Evolutionary conservation across 2,888 invertebrate species (phyloP).

Genomic region (Dermolepida albohirtum): DNA sequence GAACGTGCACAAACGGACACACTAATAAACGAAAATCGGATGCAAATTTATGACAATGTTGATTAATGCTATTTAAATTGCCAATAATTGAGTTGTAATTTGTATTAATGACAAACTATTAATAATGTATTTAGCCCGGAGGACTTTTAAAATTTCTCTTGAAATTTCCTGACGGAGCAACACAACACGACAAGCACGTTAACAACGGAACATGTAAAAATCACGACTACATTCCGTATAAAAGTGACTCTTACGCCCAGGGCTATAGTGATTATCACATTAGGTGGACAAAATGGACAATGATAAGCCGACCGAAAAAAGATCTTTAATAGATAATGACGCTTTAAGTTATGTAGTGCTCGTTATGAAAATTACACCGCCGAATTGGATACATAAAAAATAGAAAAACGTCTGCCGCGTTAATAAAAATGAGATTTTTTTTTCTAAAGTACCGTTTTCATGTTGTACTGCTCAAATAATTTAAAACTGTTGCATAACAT

Average conservation of each 20-base stretch:
- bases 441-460: too few relatives aligned
- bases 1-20: slow-evolving; percentile 46
- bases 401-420: too few relatives aligned
- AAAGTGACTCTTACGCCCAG: background rate
- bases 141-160: slow-evolving; percentile 48
- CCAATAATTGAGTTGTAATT: slow-evolving; percentile 56
- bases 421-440: too few relatives aligned
- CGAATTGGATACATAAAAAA: too few relatives aligned
- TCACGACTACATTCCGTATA: slow-evolving; percentile 19
- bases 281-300: slow-evolving; percentile 9
- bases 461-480: too few relatives aligned
- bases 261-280: slow-evolving; percentile 24
- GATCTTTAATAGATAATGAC: background rate
- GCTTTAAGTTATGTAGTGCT: too few relatives aligned
- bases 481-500: too few relatives aligned
- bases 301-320: slow-evolving; percentile 16
- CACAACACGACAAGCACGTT: background rate
- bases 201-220: background rate
- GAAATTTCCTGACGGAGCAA: slow-evolving; percentile 30
- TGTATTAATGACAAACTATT: slow-evolving; percentile 58
- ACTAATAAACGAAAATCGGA: slow-evolving; percentile 51
- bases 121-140: slow-evolving; percentile 53
- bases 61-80: slow-evolving; percentile 58
- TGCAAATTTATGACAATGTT: slow-evolving; percentile 55
- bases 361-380: too few relatives aligned